These are phyloP conservation scores for Falco concolor DNA, from an alignment of 2,797 vertebrate genomes.

Conservation along the genomic window DNA sequence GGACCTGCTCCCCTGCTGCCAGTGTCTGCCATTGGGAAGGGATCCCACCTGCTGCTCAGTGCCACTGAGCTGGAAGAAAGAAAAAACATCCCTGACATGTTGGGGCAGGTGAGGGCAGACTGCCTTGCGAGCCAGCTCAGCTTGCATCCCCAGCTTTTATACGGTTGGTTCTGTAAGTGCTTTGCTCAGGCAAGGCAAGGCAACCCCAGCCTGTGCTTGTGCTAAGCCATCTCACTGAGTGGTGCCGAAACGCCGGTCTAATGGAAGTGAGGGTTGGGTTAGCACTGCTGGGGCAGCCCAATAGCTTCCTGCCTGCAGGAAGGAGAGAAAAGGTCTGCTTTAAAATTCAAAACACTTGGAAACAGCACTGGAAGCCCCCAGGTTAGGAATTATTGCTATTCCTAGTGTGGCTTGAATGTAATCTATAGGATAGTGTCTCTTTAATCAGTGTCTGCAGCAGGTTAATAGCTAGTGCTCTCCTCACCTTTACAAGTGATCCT, in stretches of 20 bases:
- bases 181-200: neutral
- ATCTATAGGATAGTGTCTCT: neutral
- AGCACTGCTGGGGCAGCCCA: neutral
- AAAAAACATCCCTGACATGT: neutral
- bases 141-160: neutral
- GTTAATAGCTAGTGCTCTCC: slow-evolving; percentile 25
- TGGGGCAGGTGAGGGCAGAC: neutral
- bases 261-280: neutral
- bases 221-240: neutral
- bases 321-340: neutral
- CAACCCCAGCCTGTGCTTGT: neutral
- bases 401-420: neutral
- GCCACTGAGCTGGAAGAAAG: neutral
- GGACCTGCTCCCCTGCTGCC: neutral
- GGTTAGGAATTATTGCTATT: neutral
- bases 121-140: neutral
- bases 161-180: neutral
- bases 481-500: slow-evolving; percentile 48
- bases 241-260: neutral
- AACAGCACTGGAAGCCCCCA: neutral
- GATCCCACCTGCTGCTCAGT: neutral
- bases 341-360: slow-evolving; percentile 2
- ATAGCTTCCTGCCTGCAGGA: neutral
- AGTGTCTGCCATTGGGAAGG: neutral
- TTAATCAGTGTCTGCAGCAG: slow-evolving; percentile 40